These are phyloP conservation scores for Agonopterix subpropinquella DNA, from an alignment of 2,888 invertebrate species.

Conservation along the genomic window DNA sequence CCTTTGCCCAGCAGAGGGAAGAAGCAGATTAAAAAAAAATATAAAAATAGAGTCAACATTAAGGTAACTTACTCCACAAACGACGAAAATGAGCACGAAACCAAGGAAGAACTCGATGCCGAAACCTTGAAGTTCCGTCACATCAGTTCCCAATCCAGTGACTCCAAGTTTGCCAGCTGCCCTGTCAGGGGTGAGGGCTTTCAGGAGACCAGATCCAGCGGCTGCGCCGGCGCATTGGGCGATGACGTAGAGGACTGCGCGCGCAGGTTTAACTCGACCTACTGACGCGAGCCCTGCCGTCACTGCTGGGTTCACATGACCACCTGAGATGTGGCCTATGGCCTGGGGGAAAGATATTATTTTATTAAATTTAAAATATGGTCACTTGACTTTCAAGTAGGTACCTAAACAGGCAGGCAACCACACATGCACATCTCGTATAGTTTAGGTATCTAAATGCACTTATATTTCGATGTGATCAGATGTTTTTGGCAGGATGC, in stretches of 20 bases:
- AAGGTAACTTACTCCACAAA: slow-evolving; percentile 83
- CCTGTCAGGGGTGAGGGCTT: slow-evolving; percentile 81
- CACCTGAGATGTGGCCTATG: slow-evolving; percentile 91
- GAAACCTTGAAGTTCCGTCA: slow-evolving; percentile 86
- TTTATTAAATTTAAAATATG: too few relatives aligned
- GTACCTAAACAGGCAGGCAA: too few relatives aligned
- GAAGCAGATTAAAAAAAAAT: too few relatives aligned
- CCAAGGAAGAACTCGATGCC: slow-evolving; percentile 94
- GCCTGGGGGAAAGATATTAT: slow-evolving; percentile 64
- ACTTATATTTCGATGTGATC: too few relatives aligned
- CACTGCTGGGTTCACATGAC: slow-evolving; percentile 95
- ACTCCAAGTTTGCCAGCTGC: slow-evolving; percentile 80
- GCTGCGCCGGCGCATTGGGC: slow-evolving; percentile 90
- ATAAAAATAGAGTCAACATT: too few relatives aligned
- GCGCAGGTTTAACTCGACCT: slow-evolving; percentile 84
- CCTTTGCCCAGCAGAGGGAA: too few relatives aligned
- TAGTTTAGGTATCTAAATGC: too few relatives aligned
- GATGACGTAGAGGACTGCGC: slow-evolving; percentile 86
- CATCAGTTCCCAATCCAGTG: slow-evolving; percentile 77
- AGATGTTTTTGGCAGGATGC: too few relatives aligned
- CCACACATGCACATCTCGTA: too few relatives aligned
- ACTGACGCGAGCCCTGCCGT: slow-evolving; percentile 86
- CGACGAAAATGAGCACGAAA: slow-evolving; percentile 90
- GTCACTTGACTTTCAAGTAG: too few relatives aligned
- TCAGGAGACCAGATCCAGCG: slow-evolving; percentile 84